Base-by-base conservation (phyloP, 2,797 vertebrate genomes). In the Schizopygopsis pylzovi region DNA sequence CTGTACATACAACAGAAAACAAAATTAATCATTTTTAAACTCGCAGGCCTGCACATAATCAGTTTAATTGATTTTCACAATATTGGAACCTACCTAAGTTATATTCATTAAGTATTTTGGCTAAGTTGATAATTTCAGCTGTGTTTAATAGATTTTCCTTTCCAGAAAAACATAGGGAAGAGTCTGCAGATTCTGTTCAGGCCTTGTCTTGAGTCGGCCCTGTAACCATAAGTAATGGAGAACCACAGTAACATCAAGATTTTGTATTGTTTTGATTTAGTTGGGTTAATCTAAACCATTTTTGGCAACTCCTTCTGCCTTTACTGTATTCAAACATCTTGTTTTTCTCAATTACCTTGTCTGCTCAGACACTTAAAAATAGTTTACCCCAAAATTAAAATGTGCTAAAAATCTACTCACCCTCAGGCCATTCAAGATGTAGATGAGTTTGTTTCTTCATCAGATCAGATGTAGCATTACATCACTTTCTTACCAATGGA, bases 1-100 rank as follows among this genome's bases (percentile, higher is more conserved):
- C 67, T 72, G n/a, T 59, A 72, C 70, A 73, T 49, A 47, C 41
- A 63, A 47, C 41, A 61, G 41, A 73, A 83, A 70, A 56, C 8
- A 20, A 63, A 41, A 59, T 8, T 9, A 6, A 25, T 79, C 18
- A 2, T n/a, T 28, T 22, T 25, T 22, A 11, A 61, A 43, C 54
- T 78, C 4, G 4, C 76, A 78, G 54, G 12, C 7, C 54, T 0
- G 4, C 7, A 3, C 39, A 39, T 8, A 61, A 43, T 25, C 37
- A 11, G 22, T 43, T 73, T 41, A 1, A 9, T 22, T 15, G 18
- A 25, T 52, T 71, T 82, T 41, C 16, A 59, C 49, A 37, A 28
- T 37, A 82, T 2, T 61, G 52, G 25, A 73, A 18, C 13, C 28
- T 33, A 28, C 25, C 12, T 8, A 37, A 18, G 15, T 37, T 67